Base-by-base conservation (phyloP, 2,797 vertebrate species). In the Pipistrellus pipistrellus region DNA sequence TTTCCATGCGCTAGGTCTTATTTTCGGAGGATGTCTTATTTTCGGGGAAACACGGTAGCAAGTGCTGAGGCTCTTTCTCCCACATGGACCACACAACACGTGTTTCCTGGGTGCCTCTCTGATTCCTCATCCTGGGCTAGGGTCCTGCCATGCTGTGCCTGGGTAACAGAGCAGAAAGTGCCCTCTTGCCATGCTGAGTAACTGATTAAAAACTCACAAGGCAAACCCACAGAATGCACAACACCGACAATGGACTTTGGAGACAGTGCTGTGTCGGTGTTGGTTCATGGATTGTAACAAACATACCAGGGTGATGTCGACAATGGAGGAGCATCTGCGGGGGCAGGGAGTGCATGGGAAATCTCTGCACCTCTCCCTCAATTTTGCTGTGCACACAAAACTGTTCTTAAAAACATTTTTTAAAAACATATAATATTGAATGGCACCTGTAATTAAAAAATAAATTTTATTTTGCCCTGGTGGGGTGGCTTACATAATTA, bases 61-160 rank as follows among this genome's bases (percentile, higher is more conserved):
- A 20, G 27, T 1, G 1, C 4, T 4, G 4, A 93, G 55, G 18
- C 13, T 5, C 18, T 20, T 38, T 46, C 64, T 48, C 64, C 81
- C 32, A 8, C 0, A 6, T 1, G 71, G 41, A 53, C 2, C 0
- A 0, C 77, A 69, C 6, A 4, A 32, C 66, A 46, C 59, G 8
- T 7, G 9, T n/a, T 15, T 13, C 8, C 4, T 8, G 6, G 69
- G 66, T 15, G 8, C 30, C 35, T 10, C 14, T 32, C 64, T 4
- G 2, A 62, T 27, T 32, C 23, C 64, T 23, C 1, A 6, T 20
- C 75, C 75, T 64, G 48, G 48, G 62, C 44, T 11, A 30, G 35
- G 53, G 46, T 46, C n/a, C 41, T 48, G 27, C 73, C 84, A 15
- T 0, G 27, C 64, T 57, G 4, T 17, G 13, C n/a, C 48, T 8